Evolutionary conservation across 64 coral and sea anemone species (phyloP).

Genomic region (Montipora foliosa): DNA sequence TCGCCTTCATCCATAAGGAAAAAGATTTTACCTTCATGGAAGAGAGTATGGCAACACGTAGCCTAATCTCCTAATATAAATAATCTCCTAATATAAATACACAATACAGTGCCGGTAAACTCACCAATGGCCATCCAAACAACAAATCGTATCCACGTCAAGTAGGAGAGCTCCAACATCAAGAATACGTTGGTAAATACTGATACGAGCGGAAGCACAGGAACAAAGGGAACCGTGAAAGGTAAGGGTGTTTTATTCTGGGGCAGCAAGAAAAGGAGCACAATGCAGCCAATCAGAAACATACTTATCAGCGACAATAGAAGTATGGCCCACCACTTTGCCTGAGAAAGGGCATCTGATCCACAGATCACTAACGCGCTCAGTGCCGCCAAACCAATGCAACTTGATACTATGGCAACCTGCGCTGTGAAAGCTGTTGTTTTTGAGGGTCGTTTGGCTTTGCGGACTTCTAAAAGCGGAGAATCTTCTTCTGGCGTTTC

Average conservation of each 20-base stretch:
- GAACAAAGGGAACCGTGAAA: constrained; percentile 44
- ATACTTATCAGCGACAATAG: background rate
- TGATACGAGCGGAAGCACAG: constrained; percentile 20
- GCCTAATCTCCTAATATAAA: too few species aligned
- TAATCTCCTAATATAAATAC: too few species aligned
- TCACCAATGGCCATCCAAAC: constrained; percentile 60
- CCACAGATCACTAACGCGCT: background rate
- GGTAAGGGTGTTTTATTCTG: constrained; percentile 37
- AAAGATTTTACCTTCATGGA: too few species aligned
- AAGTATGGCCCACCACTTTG: constrained; percentile 20
- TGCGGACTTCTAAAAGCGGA: background rate
- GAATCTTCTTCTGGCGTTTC: background rate
- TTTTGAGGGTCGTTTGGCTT: background rate
- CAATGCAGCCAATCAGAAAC: background rate
- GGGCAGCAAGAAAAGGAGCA: constrained; percentile 3
- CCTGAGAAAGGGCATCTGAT: background rate
- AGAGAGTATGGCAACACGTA: too few species aligned
- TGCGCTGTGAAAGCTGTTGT: background rate
- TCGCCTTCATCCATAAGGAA: too few species aligned
- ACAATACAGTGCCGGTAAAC: background rate
- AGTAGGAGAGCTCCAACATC: constrained; percentile 28
- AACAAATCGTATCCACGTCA: constrained; percentile 40
- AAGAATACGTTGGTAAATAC: constrained; percentile 24
- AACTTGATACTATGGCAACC: background rate
- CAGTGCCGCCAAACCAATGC: background rate